A percentile compares a stretch with the other conserved stretches of the same genome.
Evolutionary conservation across 2,113 vertebrate species (phyloP).

Genomic region (Rhinichthys klamathensis): DNA sequence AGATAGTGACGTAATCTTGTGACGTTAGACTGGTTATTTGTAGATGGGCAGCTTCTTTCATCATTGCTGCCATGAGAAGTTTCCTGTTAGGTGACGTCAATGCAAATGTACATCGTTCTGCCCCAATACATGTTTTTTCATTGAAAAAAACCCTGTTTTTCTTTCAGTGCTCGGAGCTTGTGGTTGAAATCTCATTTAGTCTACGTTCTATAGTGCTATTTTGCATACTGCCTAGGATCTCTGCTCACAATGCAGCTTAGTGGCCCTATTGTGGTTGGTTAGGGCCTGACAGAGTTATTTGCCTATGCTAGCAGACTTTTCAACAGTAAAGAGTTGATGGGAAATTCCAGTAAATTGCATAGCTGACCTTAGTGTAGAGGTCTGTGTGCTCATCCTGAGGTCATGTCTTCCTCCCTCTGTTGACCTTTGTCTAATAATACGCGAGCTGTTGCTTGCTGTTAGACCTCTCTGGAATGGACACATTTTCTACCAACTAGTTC

Average conservation of each 20-base stretch:
- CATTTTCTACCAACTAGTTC: neutral
- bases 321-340: neutral
- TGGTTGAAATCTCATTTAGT: neutral
- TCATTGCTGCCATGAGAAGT: neutral
- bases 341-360: conserved; percentile 37
- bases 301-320: conserved; percentile 16
- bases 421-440: conserved; percentile 1
- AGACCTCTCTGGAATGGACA: neutral
- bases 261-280: conserved; percentile 35
- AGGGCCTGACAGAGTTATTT: conserved; percentile 28
- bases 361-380: neutral
- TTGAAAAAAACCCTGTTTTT: neutral
- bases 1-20: neutral
- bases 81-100: neutral
- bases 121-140: neutral
- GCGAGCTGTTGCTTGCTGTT: neutral
- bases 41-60: neutral
- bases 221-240: neutral
- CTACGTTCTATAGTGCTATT: neutral
- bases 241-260: conserved; percentile 15
- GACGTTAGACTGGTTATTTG: neutral
- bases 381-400: neutral
- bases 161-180: neutral
- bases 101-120: conserved; percentile 8
- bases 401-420: neutral